Evolutionary conservation across 2,888 invertebrate genomes (phyloP).

Genomic region (Idaea dimidiata): DNA sequence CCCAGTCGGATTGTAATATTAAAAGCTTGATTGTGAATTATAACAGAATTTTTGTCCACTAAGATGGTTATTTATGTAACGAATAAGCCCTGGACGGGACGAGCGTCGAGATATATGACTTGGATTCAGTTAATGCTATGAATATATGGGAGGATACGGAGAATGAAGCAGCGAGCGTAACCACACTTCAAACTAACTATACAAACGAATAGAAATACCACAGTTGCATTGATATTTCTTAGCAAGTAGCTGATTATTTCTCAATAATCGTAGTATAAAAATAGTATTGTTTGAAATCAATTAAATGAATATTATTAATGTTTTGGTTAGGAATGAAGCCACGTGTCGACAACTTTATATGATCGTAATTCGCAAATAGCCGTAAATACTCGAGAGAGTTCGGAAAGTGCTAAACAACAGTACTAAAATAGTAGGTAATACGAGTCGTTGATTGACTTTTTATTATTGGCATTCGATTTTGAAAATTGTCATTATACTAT

Average conservation of each 20-base stretch:
- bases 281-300: conserved; percentile 52
- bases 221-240: neutral
- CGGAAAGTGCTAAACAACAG: conserved; percentile 41
- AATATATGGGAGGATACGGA: conserved; percentile 24
- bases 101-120: conserved; percentile 37
- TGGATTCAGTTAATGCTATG: conserved; percentile 28
- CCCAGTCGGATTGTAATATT: conserved; percentile 59
- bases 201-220: neutral
- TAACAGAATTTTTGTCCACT: conserved; percentile 64
- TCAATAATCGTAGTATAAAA: conserved; percentile 20
- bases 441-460: conserved; percentile 44
- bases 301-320: conserved; percentile 55
- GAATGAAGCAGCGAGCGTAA: neutral
- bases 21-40: conserved; percentile 73
- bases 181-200: neutral
- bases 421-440: conserved; percentile 58
- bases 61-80: conserved; percentile 70
- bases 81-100: conserved; percentile 44
- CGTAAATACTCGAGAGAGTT: conserved; percentile 54
- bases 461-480: conserved; percentile 43
- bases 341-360: conserved; percentile 59
- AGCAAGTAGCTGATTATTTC: neutral
- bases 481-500: conserved; percentile 34
- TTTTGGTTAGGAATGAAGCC: conserved; percentile 45
- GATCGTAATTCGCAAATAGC: conserved; percentile 60